These are phyloP conservation scores for Limonius californicus DNA, from an alignment of 1,140 invertebrate species.

Conservation along the genomic window DNA sequence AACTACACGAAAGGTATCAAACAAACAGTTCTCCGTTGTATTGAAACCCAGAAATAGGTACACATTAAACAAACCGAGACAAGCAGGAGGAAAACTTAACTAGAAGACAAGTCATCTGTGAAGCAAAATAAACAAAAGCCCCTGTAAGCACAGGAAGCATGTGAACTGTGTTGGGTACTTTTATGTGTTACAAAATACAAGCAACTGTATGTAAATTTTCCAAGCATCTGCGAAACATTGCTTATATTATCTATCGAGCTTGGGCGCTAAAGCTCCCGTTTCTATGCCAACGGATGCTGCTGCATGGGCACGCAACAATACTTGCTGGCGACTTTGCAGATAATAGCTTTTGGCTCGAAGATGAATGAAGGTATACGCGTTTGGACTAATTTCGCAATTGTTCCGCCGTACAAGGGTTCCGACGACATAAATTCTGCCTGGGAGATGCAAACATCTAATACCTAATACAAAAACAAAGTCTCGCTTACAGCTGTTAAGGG, in stretches of 20 bases:
- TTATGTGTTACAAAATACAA: not conserved
- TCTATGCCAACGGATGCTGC: not conserved
- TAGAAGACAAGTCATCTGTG: conserved; percentile 2
- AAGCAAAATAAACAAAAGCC: conserved; percentile 5
- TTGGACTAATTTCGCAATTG: not conserved
- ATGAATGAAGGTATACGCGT: conserved; percentile 1
- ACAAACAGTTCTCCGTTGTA: conserved; percentile 1
- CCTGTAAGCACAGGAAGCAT: not conserved
- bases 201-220: not conserved
- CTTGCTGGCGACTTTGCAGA: not conserved
- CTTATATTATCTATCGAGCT: not conserved
- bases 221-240: not conserved
- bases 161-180: not conserved
- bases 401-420: too few relatives aligned
- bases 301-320: not conserved
- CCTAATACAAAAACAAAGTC: too few relatives aligned
- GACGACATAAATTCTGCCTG: too few relatives aligned
- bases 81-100: not conserved
- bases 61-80: conserved; percentile 4
- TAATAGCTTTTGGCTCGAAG: not conserved
- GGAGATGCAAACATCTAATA: too few relatives aligned
- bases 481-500: too few relatives aligned
- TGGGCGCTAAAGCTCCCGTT: not conserved
- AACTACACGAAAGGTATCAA: not conserved
- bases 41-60: conserved; percentile 5